phyloP scores from a whole-genome alignment of 2,888 invertebrate species.

The Adineta ricciae region DNA sequence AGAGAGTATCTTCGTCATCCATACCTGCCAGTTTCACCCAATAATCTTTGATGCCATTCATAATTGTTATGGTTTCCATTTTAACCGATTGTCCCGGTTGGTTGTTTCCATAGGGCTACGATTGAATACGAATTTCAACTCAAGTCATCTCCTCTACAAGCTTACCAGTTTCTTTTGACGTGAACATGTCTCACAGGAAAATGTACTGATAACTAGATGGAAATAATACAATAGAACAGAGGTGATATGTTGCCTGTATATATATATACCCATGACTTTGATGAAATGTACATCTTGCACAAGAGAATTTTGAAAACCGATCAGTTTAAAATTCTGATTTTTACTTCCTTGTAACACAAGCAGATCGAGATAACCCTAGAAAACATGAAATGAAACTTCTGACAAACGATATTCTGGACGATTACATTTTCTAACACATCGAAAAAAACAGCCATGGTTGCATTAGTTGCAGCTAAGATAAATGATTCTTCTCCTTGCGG shows the following conservation, averaged over 20 bases:
- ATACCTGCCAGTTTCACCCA: constrained; percentile 4
- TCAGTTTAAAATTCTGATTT: background rate
- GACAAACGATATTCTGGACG: constrained; percentile 34
- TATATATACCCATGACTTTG: constrained; percentile 59
- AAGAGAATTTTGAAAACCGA: constrained; percentile 71
- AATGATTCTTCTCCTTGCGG: background rate
- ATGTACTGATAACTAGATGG: constrained; percentile 32
- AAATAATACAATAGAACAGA: background rate
- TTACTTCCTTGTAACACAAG: background rate
- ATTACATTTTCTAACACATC: constrained; percentile 79
- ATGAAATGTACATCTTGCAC: constrained; percentile 90
- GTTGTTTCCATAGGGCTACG: constrained; percentile 62
- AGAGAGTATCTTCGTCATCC: too few species aligned
- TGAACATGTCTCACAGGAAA: constrained; percentile 23
- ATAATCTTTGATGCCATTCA: background rate
- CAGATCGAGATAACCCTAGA: constrained; percentile 29
- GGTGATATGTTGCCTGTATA: background rate
- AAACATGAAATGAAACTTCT: background rate
- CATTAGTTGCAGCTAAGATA: constrained; percentile 50
- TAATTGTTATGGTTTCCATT: constrained; percentile 62
- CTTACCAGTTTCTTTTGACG: constrained; percentile 22
- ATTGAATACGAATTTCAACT: constrained; percentile 28
- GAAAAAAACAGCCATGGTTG: constrained; percentile 70
- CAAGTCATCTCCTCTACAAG: background rate
- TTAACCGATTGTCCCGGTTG: constrained; percentile 77